These are phyloP conservation scores for Gerosis bhagava DNA, from an alignment of 2,888 invertebrate species.

Conservation along the genomic window DNA sequence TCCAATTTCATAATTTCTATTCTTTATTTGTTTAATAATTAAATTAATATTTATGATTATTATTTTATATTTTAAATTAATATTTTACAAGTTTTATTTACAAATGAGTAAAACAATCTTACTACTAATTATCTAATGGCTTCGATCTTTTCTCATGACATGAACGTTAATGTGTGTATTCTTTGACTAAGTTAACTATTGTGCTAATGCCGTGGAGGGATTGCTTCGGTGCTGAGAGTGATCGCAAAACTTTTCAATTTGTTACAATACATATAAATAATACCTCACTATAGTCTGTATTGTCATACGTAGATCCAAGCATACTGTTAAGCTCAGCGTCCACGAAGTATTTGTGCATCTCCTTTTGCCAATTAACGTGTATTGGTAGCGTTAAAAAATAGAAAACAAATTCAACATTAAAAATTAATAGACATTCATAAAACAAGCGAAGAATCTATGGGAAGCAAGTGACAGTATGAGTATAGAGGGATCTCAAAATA, in stretches of 20 bases:
- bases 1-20: no score
- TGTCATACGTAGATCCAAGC: conserved; percentile 85
- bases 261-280: conserved; percentile 20
- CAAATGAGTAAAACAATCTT: no score
- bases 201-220: conserved; percentile 15
- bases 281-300: conserved; percentile 77
- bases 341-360: conserved; percentile 92
- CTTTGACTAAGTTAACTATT: neutral
- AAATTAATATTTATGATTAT: no score
- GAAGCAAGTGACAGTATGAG: no score
- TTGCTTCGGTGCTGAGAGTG: conserved; percentile 20
- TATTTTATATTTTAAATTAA: no score
- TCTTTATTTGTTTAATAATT: no score
- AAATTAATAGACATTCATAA: conserved; percentile 36
- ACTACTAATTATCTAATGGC: no score
- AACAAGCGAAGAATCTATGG: conserved; percentile 16
- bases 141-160: no score
- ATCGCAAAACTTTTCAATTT: conserved; percentile 14
- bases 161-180: no score
- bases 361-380: conserved; percentile 83
- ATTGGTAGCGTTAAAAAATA: conserved; percentile 78
- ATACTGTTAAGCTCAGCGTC: conserved; percentile 91
- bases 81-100: no score
- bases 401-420: conserved; percentile 62
- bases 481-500: no score